Percentiles rank a stretch among this genome's conserved stretches.
phyloP scores from a whole-genome alignment of 35 echinoderm and acorn worm species.

The Ophioderma brevispina region DNA sequence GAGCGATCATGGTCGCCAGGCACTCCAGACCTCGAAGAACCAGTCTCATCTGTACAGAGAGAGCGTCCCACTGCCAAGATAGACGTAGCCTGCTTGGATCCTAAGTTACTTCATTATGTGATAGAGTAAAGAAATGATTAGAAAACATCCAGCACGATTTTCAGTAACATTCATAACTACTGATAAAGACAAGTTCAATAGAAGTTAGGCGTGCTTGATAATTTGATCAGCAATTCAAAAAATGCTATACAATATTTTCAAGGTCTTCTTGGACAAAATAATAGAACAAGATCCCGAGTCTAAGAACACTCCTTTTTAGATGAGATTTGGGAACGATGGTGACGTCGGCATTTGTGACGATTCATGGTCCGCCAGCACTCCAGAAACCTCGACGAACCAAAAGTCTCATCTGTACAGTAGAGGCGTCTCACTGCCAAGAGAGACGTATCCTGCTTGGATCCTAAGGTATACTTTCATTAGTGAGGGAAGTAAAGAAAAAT shows the following conservation, averaged over 20 bases:
- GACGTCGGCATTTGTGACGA: too few relatives aligned
- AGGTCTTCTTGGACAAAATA: not conserved
- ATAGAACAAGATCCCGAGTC: not conserved
- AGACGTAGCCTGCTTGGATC: not conserved
- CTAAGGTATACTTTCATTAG: too few relatives aligned
- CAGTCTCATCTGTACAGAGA: not conserved
- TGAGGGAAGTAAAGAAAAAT: too few relatives aligned
- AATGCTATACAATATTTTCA: not conserved
- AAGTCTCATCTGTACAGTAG: not conserved
- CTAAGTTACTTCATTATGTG: not conserved
- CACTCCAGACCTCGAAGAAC: not conserved
- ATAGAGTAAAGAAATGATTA: not conserved
- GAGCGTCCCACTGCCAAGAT: not conserved
- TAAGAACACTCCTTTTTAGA: too few relatives aligned
- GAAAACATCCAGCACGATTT: not conserved
- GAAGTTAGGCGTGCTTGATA: not conserved
- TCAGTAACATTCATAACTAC: not conserved
- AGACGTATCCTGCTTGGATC: too few relatives aligned
- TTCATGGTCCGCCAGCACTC: too few relatives aligned
- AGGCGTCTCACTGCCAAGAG: not conserved
- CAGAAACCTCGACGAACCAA: too few relatives aligned
- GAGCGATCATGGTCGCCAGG: not conserved
- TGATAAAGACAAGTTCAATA: not conserved
- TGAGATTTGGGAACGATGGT: too few relatives aligned
- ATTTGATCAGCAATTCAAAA: not conserved